A percentile compares a stretch with the other conserved stretches of the same genome.
Conservation (phyloP, 2,113 vertebrate genomes). For the Gavia stellata region DNA sequence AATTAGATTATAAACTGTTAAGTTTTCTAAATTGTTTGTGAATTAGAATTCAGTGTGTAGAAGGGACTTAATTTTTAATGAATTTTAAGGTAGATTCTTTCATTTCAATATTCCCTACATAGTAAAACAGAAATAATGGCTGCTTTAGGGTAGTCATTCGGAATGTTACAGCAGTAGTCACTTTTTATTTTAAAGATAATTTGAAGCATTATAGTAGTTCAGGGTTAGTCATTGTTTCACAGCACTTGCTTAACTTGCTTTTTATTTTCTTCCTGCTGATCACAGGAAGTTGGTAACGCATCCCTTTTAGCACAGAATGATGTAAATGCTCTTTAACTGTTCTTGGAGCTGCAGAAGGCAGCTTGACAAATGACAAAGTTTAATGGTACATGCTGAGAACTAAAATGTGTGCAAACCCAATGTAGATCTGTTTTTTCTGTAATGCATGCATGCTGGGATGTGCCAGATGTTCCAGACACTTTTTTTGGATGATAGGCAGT, state of each 20-base stretch:
- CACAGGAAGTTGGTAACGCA: background rate
- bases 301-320: background rate
- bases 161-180: background rate
- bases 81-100: background rate
- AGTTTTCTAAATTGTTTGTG: background rate
- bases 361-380: slow-evolving; percentile 5
- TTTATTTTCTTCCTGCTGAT: background rate
- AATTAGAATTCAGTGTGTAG: background rate
- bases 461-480: slow-evolving; percentile 22
- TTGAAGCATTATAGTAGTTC: background rate
- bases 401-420: background rate
- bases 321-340: background rate
- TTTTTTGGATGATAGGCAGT: background rate
- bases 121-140: background rate
- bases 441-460: background rate
- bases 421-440: background rate
- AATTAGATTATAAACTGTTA: background rate
- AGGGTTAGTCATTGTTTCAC: background rate
- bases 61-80: background rate
- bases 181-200: background rate
- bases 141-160: background rate
- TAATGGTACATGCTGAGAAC: background rate
- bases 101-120: background rate
- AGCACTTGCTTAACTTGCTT: background rate
- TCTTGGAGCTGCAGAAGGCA: slow-evolving; percentile 27